A percentile compares a stretch with the other conserved stretches of the same genome.
These are phyloP conservation scores for Ophioninae sp. DNA, from an alignment of 2,888 invertebrate genomes.

Conservation along the genomic window DNA sequence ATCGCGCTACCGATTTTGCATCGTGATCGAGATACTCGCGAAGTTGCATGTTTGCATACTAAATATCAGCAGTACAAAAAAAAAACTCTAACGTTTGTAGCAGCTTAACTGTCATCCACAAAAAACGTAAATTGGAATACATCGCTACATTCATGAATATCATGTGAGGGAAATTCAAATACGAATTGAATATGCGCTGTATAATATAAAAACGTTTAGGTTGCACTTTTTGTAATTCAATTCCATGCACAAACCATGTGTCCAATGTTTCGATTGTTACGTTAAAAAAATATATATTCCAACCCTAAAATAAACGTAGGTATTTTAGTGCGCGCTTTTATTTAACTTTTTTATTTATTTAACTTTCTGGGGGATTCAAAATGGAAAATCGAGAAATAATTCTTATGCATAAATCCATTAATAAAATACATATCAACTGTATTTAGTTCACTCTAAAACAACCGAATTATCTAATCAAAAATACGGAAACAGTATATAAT, in stretches of 20 bases:
- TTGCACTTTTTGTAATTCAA: not conserved
- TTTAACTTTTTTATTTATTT: not conserved
- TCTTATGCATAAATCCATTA: too few species aligned
- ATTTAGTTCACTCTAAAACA: too few species aligned
- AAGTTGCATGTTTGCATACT: slow-evolving; percentile 3
- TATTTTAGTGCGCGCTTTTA: too few species aligned
- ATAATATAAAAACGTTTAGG: not conserved
- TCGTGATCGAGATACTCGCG: not conserved
- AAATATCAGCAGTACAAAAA: not conserved
- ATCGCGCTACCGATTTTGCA: not conserved
- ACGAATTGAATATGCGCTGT: not conserved
- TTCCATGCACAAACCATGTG: not conserved
- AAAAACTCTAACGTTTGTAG: not conserved
- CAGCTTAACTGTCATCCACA: not conserved
- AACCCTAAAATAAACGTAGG: not conserved
- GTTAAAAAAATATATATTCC: not conserved
- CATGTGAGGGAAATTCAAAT: not conserved
- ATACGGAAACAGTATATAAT: too few species aligned
- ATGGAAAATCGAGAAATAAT: too few species aligned
- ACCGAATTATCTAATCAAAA: too few species aligned
- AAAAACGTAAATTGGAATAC: not conserved
- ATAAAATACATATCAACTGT: too few species aligned
- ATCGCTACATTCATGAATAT: not conserved
- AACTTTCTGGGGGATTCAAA: not conserved
- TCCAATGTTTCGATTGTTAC: not conserved